A percentile compares a stretch with the other conserved stretches of the same genome.
These are phyloP conservation scores for Himantopus leucocephalus DNA, from an alignment of 2,113 vertebrate species.

Conservation along the genomic window DNA sequence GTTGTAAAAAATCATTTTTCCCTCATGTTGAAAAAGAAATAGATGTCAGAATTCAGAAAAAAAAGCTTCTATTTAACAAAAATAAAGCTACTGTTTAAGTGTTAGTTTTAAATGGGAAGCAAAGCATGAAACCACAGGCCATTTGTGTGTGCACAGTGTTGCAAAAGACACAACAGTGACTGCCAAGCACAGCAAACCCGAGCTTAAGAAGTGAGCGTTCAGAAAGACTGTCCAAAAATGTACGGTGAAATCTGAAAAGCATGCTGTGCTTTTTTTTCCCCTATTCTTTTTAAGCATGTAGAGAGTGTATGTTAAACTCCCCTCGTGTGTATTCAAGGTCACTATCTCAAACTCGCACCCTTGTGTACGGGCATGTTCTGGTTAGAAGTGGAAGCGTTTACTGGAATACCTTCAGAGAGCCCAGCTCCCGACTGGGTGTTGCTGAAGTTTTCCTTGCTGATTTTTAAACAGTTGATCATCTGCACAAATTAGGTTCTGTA, in stretches of 20 bases:
- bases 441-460: slow-evolving; percentile 2
- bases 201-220: neutral
- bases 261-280: neutral
- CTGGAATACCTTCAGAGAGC: neutral
- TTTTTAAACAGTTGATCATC: slow-evolving; percentile 22
- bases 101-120: slow-evolving; percentile 58
- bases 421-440: neutral
- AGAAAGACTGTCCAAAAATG: neutral
- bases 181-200: slow-evolving; percentile 5
- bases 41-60: neutral
- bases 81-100: slow-evolving; percentile 56
- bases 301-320: neutral
- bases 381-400: neutral
- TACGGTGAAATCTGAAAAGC: neutral
- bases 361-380: neutral
- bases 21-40: neutral
- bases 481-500: slow-evolving; percentile 16
- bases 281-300: neutral
- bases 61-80: slow-evolving; percentile 24
- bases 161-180: slow-evolving; percentile 32
- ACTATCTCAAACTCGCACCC: neutral
- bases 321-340: neutral
- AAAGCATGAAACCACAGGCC: slow-evolving; percentile 52
- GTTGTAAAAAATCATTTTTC: neutral
- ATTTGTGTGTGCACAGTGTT: slow-evolving; percentile 1